Conservation (phyloP, 2,113 vertebrate species). For the Hypomesus transpacificus region DNA sequence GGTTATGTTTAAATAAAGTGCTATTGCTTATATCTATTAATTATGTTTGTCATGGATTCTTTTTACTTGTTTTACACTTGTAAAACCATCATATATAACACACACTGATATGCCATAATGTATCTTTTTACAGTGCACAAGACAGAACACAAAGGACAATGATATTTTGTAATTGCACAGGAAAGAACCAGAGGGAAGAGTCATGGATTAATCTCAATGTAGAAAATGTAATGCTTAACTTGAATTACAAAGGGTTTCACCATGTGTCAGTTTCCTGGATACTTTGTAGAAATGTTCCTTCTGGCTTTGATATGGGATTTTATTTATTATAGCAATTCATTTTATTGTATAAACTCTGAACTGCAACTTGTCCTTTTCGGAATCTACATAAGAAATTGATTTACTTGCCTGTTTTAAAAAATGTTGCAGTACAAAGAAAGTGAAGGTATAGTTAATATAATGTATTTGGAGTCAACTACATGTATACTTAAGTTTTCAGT, state of each 20-base stretch:
- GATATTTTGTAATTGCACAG: too few species aligned
- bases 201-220: too few species aligned
- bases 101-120: neutral
- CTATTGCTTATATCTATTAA: constrained; percentile 61
- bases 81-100: too few species aligned
- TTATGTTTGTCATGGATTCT: constrained; percentile 2
- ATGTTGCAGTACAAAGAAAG: neutral
- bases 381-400: neutral
- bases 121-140: neutral
- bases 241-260: too few species aligned
- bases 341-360: neutral
- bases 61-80: neutral
- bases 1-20: constrained; percentile 78
- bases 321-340: neutral
- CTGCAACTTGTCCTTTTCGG: neutral
- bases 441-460: neutral
- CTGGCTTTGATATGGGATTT: too few species aligned
- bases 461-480: neutral
- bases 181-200: too few species aligned
- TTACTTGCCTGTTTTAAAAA: neutral
- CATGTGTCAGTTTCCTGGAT: too few species aligned
- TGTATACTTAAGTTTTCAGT: too few species aligned
- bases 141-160: neutral
- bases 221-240: too few species aligned
- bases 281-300: neutral